Base-by-base conservation (phyloP, 2,113 vertebrate species). In the Laticauda colubrina region DNA sequence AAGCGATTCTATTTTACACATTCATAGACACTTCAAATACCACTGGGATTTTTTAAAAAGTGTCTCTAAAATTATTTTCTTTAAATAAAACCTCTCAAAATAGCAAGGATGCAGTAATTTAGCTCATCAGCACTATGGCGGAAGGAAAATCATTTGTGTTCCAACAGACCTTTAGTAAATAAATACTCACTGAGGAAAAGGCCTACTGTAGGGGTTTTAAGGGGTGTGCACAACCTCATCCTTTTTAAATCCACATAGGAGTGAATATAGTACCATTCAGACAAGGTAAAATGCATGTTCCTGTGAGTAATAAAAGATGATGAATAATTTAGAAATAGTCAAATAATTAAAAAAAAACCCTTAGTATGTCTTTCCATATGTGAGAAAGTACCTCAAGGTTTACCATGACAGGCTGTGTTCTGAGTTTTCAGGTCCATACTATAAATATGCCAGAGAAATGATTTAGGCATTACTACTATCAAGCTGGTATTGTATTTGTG, bases 401-500 rank as follows among this genome's bases (percentile, higher is more conserved):
- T 87, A 85, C 8, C 39, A 11, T 59, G 29, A 34, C 43, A 87
- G 57, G 4, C 29, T 51, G 4, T 15, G 45, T 53, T 5, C 56
- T 53, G 29, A 34, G 57, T 53, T 92, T 87, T 64, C 48, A 57
- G 8, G 14, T 59, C 39, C 39, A n/a, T 12, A n/a, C 3, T 21
- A 51, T 48, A 51, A 34, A 91, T 6, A 24, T 64, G 5, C 34
- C 34, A 21, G 23, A 86, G 39, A 23, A 10, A 53, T 18, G 75
- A 61, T n/a, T 51, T 61, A 57, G 48, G 11, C 20, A 53, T 92
- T 34, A 45, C 10, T 64, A 57, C 11, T 64, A 86, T 24, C 43
- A 92, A 18, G 29, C 61, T 92, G 85, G 20, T 64, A 64, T 92
- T 64, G 51, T 48, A 55, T 86, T 91, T 59, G 56, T 87, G 90